Conservation (phyloP, 2,113 vertebrate genomes). For the Coturnix japonica region DNA sequence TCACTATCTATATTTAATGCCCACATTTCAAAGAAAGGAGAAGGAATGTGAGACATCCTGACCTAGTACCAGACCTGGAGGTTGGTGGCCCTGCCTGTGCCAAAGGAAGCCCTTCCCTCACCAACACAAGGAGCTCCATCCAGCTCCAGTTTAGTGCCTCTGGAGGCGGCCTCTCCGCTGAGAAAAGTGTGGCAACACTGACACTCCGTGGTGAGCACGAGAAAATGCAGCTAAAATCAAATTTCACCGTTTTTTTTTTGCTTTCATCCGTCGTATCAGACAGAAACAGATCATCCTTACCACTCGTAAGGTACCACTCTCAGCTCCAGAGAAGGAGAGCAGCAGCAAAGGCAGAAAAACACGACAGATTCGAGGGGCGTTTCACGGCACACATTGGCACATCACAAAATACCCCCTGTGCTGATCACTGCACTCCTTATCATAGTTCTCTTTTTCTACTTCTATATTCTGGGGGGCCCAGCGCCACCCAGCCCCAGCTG, state of each 20-base stretch:
- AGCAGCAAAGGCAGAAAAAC: background rate
- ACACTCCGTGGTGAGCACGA: constrained; percentile 45
- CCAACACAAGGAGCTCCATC: background rate
- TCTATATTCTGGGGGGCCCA: too few species aligned
- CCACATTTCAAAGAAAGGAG: too few species aligned
- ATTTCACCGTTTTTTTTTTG: accelerated
- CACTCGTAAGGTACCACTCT: too few species aligned
- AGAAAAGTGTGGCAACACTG: constrained; percentile 26
- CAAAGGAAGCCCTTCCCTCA: background rate
- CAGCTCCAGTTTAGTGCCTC: background rate
- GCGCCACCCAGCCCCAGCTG: too few species aligned
- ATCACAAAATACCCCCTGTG: background rate
- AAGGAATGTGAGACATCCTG: too few species aligned
- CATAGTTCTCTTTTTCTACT: background rate
- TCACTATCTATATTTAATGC: background rate
- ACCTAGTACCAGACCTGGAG: too few species aligned
- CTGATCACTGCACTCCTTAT: background rate
- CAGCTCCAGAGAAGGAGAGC: background rate
- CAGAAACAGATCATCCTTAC: background rate
- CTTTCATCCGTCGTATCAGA: background rate
- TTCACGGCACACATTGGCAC: background rate
- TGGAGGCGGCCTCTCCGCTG: accelerated
- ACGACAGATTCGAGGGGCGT: background rate
- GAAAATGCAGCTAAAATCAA: background rate
- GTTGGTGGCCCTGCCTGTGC: background rate